A percentile compares a stretch with the other conserved stretches of the same genome.
Conservation (phyloP, 2,888 invertebrate species). For the Mongoloraphidia duomilia region DNA sequence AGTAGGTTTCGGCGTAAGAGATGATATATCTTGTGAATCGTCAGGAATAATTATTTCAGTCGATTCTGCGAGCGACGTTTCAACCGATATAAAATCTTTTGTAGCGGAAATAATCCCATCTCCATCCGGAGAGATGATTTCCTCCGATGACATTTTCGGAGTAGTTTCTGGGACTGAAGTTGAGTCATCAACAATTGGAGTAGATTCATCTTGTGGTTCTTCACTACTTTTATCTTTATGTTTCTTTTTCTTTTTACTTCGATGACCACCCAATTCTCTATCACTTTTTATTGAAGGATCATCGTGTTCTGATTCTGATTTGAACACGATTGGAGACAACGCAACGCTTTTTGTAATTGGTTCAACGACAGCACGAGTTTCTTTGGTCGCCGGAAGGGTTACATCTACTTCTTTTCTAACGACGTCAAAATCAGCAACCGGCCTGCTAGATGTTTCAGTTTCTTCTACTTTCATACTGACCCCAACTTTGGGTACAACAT, state of each 20-base stretch:
- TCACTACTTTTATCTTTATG: constrained; percentile 30
- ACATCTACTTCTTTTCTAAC: constrained; percentile 24
- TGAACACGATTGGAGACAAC: constrained; percentile 21
- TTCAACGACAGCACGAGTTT: constrained; percentile 10
- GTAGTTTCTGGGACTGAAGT: constrained; percentile 13
- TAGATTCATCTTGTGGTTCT: constrained; percentile 12
- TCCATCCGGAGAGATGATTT: constrained; percentile 16
- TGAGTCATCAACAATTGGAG: constrained; percentile 10
- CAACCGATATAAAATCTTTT: constrained; percentile 23
- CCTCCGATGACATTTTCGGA: constrained; percentile 2
- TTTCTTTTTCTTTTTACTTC: constrained; percentile 51
- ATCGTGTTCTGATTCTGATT: constrained; percentile 24
- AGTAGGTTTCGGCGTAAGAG: constrained; percentile 37
- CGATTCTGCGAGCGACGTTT: constrained; percentile 38
- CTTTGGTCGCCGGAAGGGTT: constrained; percentile 19
- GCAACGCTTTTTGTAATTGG: constrained; percentile 14
- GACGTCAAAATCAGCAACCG: constrained; percentile 14
- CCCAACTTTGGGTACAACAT: constrained; percentile 25
- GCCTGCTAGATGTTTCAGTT: constrained; percentile 18
- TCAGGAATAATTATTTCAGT: constrained; percentile 36
- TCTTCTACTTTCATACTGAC: constrained; percentile 22
- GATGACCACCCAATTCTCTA: constrained; percentile 34
- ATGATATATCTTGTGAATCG: constrained; percentile 29
- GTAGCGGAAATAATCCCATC: constrained; percentile 17
- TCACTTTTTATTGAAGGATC: constrained; percentile 26